Conservation (phyloP, 2,113 vertebrate species). For the Pelvicachromis taeniatus region DNA sequence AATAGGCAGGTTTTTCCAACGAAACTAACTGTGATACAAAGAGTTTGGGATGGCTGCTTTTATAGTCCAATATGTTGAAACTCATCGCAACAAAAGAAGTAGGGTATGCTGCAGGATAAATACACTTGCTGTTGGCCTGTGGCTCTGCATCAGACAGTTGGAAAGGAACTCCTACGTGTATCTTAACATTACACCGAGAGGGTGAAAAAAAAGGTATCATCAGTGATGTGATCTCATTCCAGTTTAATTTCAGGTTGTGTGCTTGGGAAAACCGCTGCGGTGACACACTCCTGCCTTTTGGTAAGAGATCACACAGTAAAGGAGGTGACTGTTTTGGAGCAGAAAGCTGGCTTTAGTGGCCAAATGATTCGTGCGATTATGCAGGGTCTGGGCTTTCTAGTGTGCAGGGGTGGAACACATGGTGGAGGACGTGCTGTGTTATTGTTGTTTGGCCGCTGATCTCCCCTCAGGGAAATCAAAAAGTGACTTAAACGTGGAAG, state of each 20-base stretch:
- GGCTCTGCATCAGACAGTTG: background rate
- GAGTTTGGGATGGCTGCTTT: background rate
- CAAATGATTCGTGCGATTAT: slow-evolving; percentile 1
- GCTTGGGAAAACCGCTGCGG: background rate
- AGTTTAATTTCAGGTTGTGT: background rate
- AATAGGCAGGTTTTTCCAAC: background rate
- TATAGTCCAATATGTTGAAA: background rate
- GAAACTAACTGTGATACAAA: background rate
- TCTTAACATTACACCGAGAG: background rate
- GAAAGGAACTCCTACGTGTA: background rate
- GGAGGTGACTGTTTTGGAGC: slow-evolving; percentile 7
- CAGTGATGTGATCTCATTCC: background rate
- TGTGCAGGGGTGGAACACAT: background rate
- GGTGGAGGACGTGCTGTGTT: background rate
- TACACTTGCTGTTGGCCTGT: background rate
- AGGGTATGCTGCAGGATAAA: background rate
- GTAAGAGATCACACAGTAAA: background rate
- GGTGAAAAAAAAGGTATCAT: fast-evolving
- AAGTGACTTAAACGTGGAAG: background rate
- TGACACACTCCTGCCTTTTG: background rate
- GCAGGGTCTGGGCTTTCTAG: background rate
- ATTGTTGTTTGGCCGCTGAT: background rate
- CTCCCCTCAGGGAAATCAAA: background rate
- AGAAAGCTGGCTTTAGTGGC: background rate
- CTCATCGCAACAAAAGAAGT: background rate